Percentiles rank a stretch among this genome's conserved stretches.
These are phyloP conservation scores for Brachionus plicatilis DNA, from an alignment of 1,140 invertebrate genomes.

Conservation along the genomic window DNA sequence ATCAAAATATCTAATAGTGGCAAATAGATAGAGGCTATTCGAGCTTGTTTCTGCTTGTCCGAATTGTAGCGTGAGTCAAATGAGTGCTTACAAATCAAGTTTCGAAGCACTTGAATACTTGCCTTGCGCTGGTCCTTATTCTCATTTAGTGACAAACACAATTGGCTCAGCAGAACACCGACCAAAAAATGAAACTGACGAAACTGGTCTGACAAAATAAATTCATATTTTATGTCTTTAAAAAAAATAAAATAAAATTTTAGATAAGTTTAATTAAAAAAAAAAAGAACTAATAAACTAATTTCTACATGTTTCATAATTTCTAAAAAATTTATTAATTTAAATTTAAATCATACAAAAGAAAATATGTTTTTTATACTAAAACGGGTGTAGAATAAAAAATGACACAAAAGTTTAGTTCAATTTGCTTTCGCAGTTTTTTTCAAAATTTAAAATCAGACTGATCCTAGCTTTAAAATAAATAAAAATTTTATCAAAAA, in stretches of 20 bases:
- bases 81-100: constrained; percentile 85
- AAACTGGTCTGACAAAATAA: constrained; percentile 69
- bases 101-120: constrained; percentile 72
- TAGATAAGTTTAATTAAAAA: constrained; percentile 47
- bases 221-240: constrained; percentile 57
- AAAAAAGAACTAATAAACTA: constrained; percentile 30
- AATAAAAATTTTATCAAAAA: too few relatives aligned
- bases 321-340: background rate
- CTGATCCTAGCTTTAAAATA: too few relatives aligned
- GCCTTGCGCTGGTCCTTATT: constrained; percentile 70
- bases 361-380: background rate
- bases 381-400: too few relatives aligned
- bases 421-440: too few relatives aligned
- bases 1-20: constrained; percentile 79
- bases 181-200: constrained; percentile 81
- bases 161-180: constrained; percentile 67
- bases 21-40: constrained; percentile 80
- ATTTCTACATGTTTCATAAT: too few relatives aligned
- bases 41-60: constrained; percentile 68
- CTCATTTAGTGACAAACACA: constrained; percentile 74
- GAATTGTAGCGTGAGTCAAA: constrained; percentile 77
- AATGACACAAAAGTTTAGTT: too few relatives aligned
- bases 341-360: background rate
- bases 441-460: too few relatives aligned
- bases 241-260: background rate